phyloP scores from a whole-genome alignment of 2,113 vertebrate genomes.

The Meriones unguiculatus region DNA sequence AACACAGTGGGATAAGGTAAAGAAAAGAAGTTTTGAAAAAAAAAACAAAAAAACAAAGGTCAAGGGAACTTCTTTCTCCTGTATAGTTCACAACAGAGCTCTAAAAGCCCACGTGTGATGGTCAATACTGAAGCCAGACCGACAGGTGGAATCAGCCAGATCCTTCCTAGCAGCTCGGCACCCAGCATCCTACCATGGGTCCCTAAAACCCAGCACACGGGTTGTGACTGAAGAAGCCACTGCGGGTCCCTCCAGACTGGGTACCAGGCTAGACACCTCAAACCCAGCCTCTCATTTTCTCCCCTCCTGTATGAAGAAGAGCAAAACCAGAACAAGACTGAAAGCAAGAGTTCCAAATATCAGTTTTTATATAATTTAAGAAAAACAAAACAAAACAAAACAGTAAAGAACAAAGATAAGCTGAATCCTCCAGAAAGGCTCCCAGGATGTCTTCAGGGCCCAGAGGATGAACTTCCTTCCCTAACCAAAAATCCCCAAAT shows the following conservation, averaged over 20 bases:
- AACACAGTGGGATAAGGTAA: background rate
- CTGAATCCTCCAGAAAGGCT: background rate
- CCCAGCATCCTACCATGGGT: too few species aligned
- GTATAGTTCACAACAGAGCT: background rate
- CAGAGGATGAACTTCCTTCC: background rate
- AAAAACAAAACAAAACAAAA: too few species aligned
- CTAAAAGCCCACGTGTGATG: background rate
- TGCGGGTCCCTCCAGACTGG: background rate
- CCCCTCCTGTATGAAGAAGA: background rate
- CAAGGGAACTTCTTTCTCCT: background rate
- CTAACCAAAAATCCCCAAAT: background rate
- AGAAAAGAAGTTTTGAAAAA: conserved; percentile 14
- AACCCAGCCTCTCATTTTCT: rapidly evolving
- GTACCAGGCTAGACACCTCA: too few species aligned
- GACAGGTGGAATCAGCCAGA: background rate
- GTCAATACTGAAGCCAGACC: background rate
- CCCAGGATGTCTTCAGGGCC: background rate
- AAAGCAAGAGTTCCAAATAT: background rate
- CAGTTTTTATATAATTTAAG: background rate
- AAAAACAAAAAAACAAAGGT: background rate
- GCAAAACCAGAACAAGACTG: background rate
- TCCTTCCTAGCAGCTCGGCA: background rate
- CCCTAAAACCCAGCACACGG: background rate
- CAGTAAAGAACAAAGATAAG: background rate
- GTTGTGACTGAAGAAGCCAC: rapidly evolving